Evolutionary conservation across 2,113 vertebrate genomes (phyloP).

Genomic region (Dipodomys stephensi): DNA sequence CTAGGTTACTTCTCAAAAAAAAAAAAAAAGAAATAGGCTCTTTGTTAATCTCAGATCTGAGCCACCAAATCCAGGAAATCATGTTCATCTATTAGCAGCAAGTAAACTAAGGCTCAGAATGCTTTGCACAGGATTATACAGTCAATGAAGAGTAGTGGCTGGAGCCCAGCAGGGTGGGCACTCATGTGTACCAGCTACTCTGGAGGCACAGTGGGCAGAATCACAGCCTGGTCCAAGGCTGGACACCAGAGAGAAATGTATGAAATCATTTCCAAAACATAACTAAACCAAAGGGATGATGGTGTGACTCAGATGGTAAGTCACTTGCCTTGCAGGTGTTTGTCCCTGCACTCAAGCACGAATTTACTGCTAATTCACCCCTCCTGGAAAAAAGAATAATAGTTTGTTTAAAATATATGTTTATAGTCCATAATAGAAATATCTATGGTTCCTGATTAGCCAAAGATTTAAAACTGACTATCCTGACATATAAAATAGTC

Average conservation of each 20-base stretch:
- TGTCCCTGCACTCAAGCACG: no score
- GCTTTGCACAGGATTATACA: background rate
- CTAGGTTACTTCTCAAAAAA: background rate
- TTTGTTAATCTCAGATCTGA: background rate
- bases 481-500: background rate
- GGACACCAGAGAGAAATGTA: no score
- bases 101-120: background rate
- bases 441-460: background rate
- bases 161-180: no score
- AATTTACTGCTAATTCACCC: no score
- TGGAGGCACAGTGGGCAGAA: no score
- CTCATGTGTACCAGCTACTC: no score
- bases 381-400: background rate
- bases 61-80: background rate
- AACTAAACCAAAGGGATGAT: no score
- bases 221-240: no score
- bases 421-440: background rate
- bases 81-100: background rate
- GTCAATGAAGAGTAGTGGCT: background rate
- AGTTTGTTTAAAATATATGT: background rate
- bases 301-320: no score
- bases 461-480: background rate
- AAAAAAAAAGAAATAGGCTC: background rate
- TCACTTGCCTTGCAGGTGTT: no score
- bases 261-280: no score